These are phyloP conservation scores for Coenobita brevimanus DNA, from an alignment of 1,140 invertebrate species.

Conservation along the genomic window DNA sequence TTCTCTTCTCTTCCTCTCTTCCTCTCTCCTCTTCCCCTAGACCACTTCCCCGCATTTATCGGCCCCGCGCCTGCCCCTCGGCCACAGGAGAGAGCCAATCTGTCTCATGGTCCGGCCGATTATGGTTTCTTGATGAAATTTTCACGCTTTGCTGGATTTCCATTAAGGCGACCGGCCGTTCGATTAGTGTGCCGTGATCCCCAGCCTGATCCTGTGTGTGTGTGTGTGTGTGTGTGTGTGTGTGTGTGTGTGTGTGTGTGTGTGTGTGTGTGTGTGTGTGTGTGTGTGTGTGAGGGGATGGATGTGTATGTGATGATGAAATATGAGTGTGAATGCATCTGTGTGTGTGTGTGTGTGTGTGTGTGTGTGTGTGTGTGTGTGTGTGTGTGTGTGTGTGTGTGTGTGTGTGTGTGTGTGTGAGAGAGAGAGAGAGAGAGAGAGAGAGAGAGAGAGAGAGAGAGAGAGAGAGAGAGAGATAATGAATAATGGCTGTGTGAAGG, in stretches of 20 bases:
- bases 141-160: conserved; percentile 70
- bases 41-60: conserved; percentile 41
- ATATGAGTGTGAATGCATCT: background rate
- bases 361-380: background rate
- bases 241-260: conserved; percentile 54
- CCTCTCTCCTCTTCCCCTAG: background rate
- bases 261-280: conserved; percentile 29
- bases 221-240: conserved; percentile 58
- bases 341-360: background rate
- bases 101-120: conserved; percentile 69
- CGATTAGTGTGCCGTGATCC: conserved; percentile 69
- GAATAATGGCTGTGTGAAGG: background rate
- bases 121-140: conserved; percentile 70
- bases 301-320: conserved; percentile 26
- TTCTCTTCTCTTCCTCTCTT: background rate
- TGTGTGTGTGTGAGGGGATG: conserved; percentile 3
- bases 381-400: background rate
- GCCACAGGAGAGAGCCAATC: conserved; percentile 65
- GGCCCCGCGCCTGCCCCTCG: conserved; percentile 14
- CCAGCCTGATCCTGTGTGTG: conserved; percentile 47
- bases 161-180: conserved; percentile 68
- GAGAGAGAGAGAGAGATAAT: background rate
- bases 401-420: background rate
- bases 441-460: background rate
- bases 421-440: background rate